Conservation (phyloP, 2,888 invertebrate species). For the Pterostichus madidus region DNA sequence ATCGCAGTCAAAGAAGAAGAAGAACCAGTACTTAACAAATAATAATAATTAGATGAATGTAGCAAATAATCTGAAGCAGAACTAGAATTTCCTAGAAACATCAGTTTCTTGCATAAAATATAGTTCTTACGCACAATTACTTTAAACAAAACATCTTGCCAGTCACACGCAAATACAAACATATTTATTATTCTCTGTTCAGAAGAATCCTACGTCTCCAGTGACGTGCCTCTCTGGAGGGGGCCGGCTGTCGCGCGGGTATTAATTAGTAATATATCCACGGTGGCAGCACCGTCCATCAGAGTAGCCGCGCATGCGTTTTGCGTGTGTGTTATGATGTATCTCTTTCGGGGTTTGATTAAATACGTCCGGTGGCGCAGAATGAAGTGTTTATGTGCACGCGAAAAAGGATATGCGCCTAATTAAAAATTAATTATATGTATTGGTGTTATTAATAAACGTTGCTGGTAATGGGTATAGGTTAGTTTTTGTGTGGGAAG, state of each 20-base stretch:
- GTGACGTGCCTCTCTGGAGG: slow-evolving; percentile 21
- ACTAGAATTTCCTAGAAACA: slow-evolving; percentile 4
- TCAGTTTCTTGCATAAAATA: not conserved
- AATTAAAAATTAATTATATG: slow-evolving; percentile 65
- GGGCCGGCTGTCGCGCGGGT: slow-evolving; percentile 61
- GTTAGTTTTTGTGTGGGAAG: slow-evolving; percentile 37
- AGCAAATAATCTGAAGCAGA: not conserved
- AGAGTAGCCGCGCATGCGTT: slow-evolving; percentile 36
- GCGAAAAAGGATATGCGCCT: slow-evolving; percentile 63
- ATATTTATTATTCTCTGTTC: not conserved
- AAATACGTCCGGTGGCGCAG: slow-evolving; percentile 59
- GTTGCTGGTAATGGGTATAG: not conserved
- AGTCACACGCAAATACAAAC: slow-evolving; percentile 1
- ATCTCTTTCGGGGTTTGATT: slow-evolving; percentile 60
- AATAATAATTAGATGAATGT: not conserved
- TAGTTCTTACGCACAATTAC: slow-evolving; percentile 28
- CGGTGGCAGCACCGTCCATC: slow-evolving; percentile 63
- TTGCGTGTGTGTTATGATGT: slow-evolving; percentile 57
- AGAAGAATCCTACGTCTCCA: too few relatives aligned
- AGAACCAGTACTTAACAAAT: too few relatives aligned
- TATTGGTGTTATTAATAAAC: slow-evolving; percentile 56
- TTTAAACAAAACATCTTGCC: not conserved
- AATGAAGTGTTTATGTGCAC: slow-evolving; percentile 65
- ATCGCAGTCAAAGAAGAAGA: too few relatives aligned
- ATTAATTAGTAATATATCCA: slow-evolving; percentile 66